Percentiles rank a stretch among this genome's conserved stretches.
Conservation (phyloP, 1,140 invertebrate genomes). For the Aphidius gifuensis region DNA sequence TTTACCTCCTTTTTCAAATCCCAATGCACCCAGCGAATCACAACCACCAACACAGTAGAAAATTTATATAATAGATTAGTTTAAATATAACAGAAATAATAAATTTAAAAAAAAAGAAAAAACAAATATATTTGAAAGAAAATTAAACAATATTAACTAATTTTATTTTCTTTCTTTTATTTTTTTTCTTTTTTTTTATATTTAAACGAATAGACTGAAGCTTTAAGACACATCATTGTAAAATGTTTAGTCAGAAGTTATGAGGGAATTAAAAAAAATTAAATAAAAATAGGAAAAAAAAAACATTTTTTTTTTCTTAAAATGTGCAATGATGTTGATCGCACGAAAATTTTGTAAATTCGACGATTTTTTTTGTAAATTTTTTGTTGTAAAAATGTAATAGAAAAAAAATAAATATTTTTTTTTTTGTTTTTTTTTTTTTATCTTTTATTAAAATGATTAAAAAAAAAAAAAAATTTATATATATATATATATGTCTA, state of each 20-base stretch:
- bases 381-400: no score
- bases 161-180: slow-evolving; percentile 1
- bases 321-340: slow-evolving; percentile 33
- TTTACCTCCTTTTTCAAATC: slow-evolving; percentile 49
- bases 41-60: slow-evolving; percentile 49
- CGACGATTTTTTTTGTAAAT: no score
- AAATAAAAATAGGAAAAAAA: slow-evolving; percentile 24
- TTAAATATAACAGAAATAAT: not conserved
- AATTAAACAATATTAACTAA: no score
- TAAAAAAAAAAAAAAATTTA: no score
- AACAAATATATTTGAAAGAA: not conserved
- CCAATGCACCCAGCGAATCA: slow-evolving; percentile 48
- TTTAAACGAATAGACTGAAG: slow-evolving; percentile 39
- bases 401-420: no score
- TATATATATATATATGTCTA: no score
- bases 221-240: slow-evolving; percentile 44
- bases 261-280: slow-evolving; percentile 13
- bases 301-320: slow-evolving; percentile 15
- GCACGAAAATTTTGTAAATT: no score
- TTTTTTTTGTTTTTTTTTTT: no score
- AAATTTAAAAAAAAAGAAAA: not conserved
- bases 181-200: no score
- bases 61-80: slow-evolving; percentile 14
- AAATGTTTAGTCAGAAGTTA: slow-evolving; percentile 43
- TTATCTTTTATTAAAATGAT: no score